Base-by-base conservation (phyloP, 1,140 invertebrate genomes). In the Papilio xuthus region DNA sequence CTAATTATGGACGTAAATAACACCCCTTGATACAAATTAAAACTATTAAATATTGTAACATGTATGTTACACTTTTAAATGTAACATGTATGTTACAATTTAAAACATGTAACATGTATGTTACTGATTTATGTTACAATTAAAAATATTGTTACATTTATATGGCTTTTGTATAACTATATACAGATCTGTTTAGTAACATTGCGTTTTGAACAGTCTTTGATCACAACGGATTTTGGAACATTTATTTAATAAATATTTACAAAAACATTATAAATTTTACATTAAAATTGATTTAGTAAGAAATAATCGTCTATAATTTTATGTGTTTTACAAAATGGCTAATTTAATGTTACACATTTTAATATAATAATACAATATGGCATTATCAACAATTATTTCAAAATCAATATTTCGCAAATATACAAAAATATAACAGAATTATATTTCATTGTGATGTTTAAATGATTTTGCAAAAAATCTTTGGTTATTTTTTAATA, bases 131-230 rank as follows among this genome's bases (percentile, higher is more conserved):
- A 6, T 53, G 18, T 50, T 18, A 50, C 47, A 44, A 50, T 53
- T 53, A 18, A 53, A 53, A 53, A 53, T 53, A 20, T n/a, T 8
- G 8, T 26, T 60, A 60, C 53, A 56, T n/a, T 28, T 60, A 26
- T 26, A 60, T 60, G 56, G 56, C 23, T 0, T 60, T 60, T 26
- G 56, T 60, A 60, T 26, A 60, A 77, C 37, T 79, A 80, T 80
- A 44, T 77, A 80, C 79, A 80, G 79, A 80, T 80, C 79, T 77
- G 67, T 77, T 18, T 74, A 79, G 37, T 73, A 60, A 60, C 56
- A 60, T 60, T 60, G 56, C 9, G 56, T 60, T 79, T 79, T 73
- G 8, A 56, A 60, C 74, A 80, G 75, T 80, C 75, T 80, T 80
- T 26, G 56, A 60, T 60, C 56, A 26, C 56, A 60, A 60, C 56